Evolutionary conservation across 2,797 vertebrate species (phyloP).

Genomic region (Taenioides sp.): DNA sequence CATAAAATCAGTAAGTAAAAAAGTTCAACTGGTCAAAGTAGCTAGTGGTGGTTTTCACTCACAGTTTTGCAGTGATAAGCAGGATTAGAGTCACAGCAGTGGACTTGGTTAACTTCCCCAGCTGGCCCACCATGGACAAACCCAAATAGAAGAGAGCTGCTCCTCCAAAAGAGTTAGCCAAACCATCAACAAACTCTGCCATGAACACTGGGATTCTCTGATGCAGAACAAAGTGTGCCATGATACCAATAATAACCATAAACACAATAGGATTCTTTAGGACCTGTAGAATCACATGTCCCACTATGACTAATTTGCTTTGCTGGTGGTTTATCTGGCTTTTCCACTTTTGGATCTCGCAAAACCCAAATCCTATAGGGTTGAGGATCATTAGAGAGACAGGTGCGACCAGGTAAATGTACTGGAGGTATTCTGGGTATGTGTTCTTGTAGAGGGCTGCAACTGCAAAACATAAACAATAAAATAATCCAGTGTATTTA

Average conservation of each 20-base stretch:
- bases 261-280: conserved; percentile 94
- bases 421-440: conserved; percentile 93
- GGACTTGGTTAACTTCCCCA: conserved; percentile 87
- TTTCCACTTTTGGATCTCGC: conserved; percentile 95
- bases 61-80: conserved; percentile 97
- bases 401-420: conserved; percentile 96
- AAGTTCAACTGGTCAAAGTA: background rate
- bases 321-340: conserved; percentile 78
- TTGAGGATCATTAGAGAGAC: conserved; percentile 96
- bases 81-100: conserved; percentile 90
- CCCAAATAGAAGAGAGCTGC: conserved; percentile 97
- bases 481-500: conserved; percentile 28
- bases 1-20: too few relatives aligned
- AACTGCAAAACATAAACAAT: conserved; percentile 73
- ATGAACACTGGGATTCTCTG: conserved; percentile 89
- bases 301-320: conserved; percentile 85
- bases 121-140: conserved; percentile 95
- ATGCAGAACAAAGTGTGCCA: conserved; percentile 88
- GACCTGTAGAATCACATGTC: conserved; percentile 82
- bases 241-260: conserved; percentile 93
- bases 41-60: conserved; percentile 69
- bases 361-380: conserved; percentile 93
- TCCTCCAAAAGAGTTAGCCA: conserved; percentile 93
- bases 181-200: conserved; percentile 90
- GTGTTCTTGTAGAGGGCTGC: conserved; percentile 77